Evolutionary conservation across 1,140 invertebrate species (phyloP).

Genomic region (Scaptomyza graminum): DNA sequence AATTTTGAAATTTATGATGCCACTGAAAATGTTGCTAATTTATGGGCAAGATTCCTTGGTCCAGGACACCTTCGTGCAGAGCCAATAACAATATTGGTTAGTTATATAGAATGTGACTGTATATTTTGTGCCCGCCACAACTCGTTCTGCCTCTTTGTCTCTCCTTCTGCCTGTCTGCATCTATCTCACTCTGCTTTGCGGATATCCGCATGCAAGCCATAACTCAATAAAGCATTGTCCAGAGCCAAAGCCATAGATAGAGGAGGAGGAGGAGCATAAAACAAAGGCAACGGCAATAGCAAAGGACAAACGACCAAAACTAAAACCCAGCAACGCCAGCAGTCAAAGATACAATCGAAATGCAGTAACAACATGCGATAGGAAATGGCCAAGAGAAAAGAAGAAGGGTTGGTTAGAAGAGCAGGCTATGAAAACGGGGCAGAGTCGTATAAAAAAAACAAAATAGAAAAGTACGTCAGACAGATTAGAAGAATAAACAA

Average conservation of each 20-base stretch:
- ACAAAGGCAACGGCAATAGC: conserved; percentile 62
- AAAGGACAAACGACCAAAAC: conserved; percentile 59
- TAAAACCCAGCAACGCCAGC: conserved; percentile 50
- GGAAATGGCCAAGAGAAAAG: not conserved
- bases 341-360: conserved; percentile 81
- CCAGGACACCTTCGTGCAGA: conserved; percentile 60
- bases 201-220: conserved; percentile 81
- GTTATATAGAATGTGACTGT: conserved; percentile 64
- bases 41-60: conserved; percentile 54
- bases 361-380: conserved; percentile 68
- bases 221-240: conserved; percentile 81
- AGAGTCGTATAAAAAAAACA: conserved; percentile 24
- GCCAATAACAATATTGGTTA: conserved; percentile 61
- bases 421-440: conserved; percentile 5
- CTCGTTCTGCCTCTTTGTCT: conserved; percentile 27
- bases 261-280: conserved; percentile 53
- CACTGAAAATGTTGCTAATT: conserved; percentile 77
- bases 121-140: not conserved
- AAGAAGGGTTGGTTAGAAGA: conserved; percentile 3
- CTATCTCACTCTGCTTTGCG: conserved; percentile 38
- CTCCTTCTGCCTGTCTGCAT: conserved; percentile 19
- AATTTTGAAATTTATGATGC: conserved; percentile 62
- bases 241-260: conserved; percentile 50
- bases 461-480: conserved; percentile 16
- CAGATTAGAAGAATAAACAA: conserved; percentile 80